Evolutionary conservation across 2,888 invertebrate genomes (phyloP).

Genomic region (Drosophila formosana): DNA sequence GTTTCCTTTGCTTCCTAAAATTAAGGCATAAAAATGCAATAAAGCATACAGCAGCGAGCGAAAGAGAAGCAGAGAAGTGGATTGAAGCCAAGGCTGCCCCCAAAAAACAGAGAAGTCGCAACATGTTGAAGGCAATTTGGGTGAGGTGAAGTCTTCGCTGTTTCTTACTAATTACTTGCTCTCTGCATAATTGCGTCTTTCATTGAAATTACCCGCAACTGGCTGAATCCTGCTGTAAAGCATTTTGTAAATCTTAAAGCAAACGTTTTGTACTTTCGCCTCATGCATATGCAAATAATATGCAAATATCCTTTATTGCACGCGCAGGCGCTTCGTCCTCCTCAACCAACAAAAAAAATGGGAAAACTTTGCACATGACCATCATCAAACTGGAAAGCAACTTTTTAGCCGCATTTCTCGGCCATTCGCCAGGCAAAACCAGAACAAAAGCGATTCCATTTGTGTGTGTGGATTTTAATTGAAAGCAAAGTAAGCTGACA

Average conservation of each 20-base stretch:
- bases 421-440: constrained; percentile 28
- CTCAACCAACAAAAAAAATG: constrained; percentile 3
- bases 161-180: constrained; percentile 74
- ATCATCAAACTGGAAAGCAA: constrained; percentile 37
- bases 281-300: constrained; percentile 79
- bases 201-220: constrained; percentile 60
- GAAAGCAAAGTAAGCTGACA: constrained; percentile 57
- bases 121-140: constrained; percentile 27
- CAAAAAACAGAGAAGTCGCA: constrained; percentile 18
- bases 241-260: constrained; percentile 68
- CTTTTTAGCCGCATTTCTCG: constrained; percentile 19
- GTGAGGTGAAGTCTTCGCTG: constrained; percentile 18
- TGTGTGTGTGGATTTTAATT: constrained; percentile 39
- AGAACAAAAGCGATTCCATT: constrained; percentile 43
- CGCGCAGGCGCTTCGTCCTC: constrained; percentile 54
- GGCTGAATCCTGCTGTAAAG: not conserved
- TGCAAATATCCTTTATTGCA: constrained; percentile 68
- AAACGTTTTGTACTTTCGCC: constrained; percentile 45
- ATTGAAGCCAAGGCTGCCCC: not conserved
- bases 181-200: constrained; percentile 77
- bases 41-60: constrained; percentile 58
- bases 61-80: not conserved
- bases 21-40: constrained; percentile 77
- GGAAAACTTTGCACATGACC: constrained; percentile 52
- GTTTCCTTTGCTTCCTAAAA: constrained; percentile 63